A percentile compares a stretch with the other conserved stretches of the same genome.
These are phyloP conservation scores for Tragelaphus buxtoni DNA, from an alignment of 2,113 vertebrate genomes.

Conservation along the genomic window DNA sequence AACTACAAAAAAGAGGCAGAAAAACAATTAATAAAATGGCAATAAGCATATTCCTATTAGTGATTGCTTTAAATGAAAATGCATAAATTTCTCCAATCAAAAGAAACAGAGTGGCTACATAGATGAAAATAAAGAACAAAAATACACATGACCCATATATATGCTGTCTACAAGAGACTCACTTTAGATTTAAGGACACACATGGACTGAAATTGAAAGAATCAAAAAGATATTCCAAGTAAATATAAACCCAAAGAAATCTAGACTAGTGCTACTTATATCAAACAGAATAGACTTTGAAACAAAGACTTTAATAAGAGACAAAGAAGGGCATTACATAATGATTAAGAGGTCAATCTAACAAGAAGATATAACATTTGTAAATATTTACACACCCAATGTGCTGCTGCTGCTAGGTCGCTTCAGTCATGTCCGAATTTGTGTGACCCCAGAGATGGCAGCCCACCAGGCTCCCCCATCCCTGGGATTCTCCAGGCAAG, in stretches of 20 bases:
- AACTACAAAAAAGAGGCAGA: background rate
- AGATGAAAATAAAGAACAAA: background rate
- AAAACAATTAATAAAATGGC: background rate
- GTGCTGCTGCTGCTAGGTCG: too few relatives aligned
- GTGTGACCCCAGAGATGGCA: too few relatives aligned
- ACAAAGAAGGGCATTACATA: background rate
- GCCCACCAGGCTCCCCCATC: too few relatives aligned
- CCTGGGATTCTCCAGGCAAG: too few relatives aligned
- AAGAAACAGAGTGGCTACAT: background rate
- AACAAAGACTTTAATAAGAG: background rate
- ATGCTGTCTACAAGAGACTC: background rate
- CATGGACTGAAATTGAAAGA: background rate
- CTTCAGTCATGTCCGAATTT: too few relatives aligned
- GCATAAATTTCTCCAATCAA: background rate
- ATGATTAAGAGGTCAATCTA: background rate
- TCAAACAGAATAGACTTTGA: background rate
- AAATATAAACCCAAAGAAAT: background rate
- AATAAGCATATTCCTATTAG: background rate
- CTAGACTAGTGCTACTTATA: background rate
- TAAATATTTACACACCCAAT: background rate
- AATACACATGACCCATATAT: background rate
- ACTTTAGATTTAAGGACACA: background rate
- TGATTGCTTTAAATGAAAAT: background rate
- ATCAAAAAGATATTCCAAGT: background rate
- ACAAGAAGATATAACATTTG: background rate